Base-by-base conservation (phyloP, 2,113 vertebrate species). In the Phrynosoma platyrhinos region DNA sequence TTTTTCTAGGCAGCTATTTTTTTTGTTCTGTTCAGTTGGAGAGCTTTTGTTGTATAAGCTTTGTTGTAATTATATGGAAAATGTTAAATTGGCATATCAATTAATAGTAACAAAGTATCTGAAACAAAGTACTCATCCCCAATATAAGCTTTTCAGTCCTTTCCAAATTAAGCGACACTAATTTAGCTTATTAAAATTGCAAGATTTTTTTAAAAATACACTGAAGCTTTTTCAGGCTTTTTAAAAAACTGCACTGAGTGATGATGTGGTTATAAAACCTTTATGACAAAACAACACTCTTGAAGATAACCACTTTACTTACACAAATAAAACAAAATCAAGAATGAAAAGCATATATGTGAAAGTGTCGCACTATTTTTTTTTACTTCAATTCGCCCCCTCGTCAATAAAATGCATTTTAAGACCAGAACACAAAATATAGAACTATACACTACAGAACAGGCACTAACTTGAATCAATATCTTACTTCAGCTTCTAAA, bases 1-100 rank as follows among this genome's bases (percentile, higher is more conserved):
- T 42, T 76, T 68, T 83, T 23, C 8, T 21, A 69, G n/a, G 30
- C 21, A 88, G 13, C n/a, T 53, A 16, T n/a, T n/a, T 79, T 86
- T 94, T 95, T 95, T 94, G 87, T 83, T 91, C 80, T 94, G 95
- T 94, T 90, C 92, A 94, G 89, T 93, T 89, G 89, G 91, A 95
- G 68, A n/a, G n/a, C n/a, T n/a, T n/a, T n/a, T n/a, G n/a, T n/a
- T n/a, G n/a, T 84, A 83, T 5, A 69, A 91, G 66, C 89, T 95
- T 93, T 93, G 58, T 16, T 62, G 58, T 16, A 62, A 62, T 62
- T 13, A 62, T 62, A 18, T 62, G 58, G 58, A 62, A 62, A 62
- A 62, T 14, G 13, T 62, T 14, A 62, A 62, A 62, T 18, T 62
- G 58, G 18, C 58, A 62, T 91, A 90, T 92, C 58, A 62, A 62